phyloP scores from a whole-genome alignment of 2,113 vertebrate genomes.

The Cercocebus atys region DNA sequence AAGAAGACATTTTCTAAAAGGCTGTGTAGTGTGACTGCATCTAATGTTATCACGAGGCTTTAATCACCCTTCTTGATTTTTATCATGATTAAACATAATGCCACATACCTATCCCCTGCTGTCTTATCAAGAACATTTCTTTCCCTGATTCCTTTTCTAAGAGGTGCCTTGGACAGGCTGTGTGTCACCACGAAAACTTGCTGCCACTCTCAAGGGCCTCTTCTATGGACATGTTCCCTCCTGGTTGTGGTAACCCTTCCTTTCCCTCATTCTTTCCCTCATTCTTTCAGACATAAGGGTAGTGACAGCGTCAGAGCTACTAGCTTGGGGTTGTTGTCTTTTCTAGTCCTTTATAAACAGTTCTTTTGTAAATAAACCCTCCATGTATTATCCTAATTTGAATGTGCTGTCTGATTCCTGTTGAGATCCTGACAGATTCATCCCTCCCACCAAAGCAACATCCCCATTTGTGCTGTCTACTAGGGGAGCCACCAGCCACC shows the following conservation, averaged over 20 bases:
- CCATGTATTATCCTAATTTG: background rate
- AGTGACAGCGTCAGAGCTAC: fast-evolving
- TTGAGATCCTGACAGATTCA: background rate
- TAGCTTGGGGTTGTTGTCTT: background rate
- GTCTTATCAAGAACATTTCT: background rate
- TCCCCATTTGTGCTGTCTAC: background rate
- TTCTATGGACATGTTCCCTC: background rate
- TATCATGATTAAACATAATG: background rate
- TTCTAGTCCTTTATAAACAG: background rate
- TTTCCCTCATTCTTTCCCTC: background rate
- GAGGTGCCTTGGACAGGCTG: background rate
- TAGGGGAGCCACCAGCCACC: too few species aligned
- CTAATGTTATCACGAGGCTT: background rate
- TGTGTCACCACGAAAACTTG: background rate
- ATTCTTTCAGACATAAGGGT: background rate
- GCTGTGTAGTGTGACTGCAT: background rate
- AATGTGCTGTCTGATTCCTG: background rate
- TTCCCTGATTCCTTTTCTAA: background rate
- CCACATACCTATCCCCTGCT: background rate
- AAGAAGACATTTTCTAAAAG: background rate
- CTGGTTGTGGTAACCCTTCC: background rate
- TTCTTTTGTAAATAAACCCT: background rate
- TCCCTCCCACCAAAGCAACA: background rate
- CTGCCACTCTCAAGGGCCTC: background rate
- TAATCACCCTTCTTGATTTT: background rate